Evolutionary conservation across 2,797 vertebrate genomes (phyloP), one percentile per base, ranked within the genome.

Genomic region (Dallia pectoralis): DNA sequence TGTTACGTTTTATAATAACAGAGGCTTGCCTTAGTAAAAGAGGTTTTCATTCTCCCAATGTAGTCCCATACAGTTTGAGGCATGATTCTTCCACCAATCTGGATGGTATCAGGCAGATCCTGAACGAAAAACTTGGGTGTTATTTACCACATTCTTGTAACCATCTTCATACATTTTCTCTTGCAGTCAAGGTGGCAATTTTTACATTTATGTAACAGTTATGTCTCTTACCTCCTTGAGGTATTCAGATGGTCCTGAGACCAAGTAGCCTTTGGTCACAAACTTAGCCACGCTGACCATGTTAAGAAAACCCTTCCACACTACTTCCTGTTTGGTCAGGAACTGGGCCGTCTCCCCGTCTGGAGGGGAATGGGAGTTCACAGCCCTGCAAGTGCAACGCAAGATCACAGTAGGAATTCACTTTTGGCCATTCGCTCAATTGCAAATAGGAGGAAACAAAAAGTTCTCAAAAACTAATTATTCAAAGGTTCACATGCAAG

Each of bases 261-360:
- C 96, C 68, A 97, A 90, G 87, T 96, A 99, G 16, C 92, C 97
- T 83, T 99, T 99, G 65, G 96, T 97, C 85, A 96, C 95, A 89
- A 99, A 99, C 87, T 99, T 99, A 29, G 97, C 95, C 71, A 99
- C 96, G 9, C 91, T 94, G 4, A 97, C 93, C 98, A 99, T 99
- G 89, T 97, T 99, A 81, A 99, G 93, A 82, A 98, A 99, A 77
- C 98, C 98, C 93, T 99, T 99, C 98, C 98, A 99, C 76, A 98
- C 79, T 30, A 95, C 93, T 77, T 87, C 93, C 85, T 96, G 94
- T 61, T 95, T 97, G 65, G 95, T 94, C 59, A 98, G 91, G 71
- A 97, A 99, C 77, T 93, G 85, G 49, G 89, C 79, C 0, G 96
- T 97, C 62, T 95, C 96, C 15, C 90, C 92, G 80, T 95, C 94